phyloP scores from a whole-genome alignment of 2,113 vertebrate genomes.

The Pagrus major region DNA sequence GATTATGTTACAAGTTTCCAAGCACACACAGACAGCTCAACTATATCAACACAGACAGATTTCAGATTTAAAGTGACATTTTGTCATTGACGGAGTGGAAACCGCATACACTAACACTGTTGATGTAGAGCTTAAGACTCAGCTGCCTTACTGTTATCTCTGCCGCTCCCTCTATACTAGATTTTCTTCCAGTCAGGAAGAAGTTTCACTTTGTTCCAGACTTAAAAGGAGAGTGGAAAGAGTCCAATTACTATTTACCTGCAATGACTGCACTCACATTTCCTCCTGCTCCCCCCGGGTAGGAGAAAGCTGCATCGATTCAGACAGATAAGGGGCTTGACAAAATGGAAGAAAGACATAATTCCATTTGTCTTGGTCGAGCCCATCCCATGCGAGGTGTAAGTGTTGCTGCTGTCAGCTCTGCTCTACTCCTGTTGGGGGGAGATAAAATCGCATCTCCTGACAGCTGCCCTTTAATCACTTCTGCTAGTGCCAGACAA shows the following conservation, averaged over 20 bases:
- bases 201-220: slow-evolving; percentile 56
- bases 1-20: slow-evolving; percentile 45
- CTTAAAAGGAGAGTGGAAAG: slow-evolving; percentile 51
- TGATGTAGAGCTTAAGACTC: slow-evolving; percentile 61
- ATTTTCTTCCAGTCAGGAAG: slow-evolving; percentile 28
- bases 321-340: slow-evolving; percentile 74
- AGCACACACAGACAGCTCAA: slow-evolving; percentile 38
- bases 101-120: slow-evolving; percentile 40
- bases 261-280: slow-evolving; percentile 49
- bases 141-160: slow-evolving; percentile 54
- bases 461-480: slow-evolving; percentile 81
- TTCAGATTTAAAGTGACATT: slow-evolving; percentile 61
- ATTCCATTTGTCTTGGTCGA: slow-evolving; percentile 81
- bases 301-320: slow-evolving; percentile 67
- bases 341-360: slow-evolving; percentile 73
- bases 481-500: slow-evolving; percentile 52
- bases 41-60: slow-evolving; percentile 44
- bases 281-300: slow-evolving; percentile 16
- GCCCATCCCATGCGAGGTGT: slow-evolving; percentile 69
- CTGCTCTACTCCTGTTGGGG: slow-evolving; percentile 74
- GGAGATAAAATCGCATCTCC: slow-evolving; percentile 79
- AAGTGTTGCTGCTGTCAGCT: slow-evolving; percentile 76
- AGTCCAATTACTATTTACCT: slow-evolving; percentile 62
- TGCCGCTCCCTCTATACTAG: slow-evolving; percentile 1
- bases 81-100: slow-evolving; percentile 59